A percentile compares a stretch with the other conserved stretches of the same genome.
Conservation (phyloP, 1,140 invertebrate species). For the Arion vulgaris region DNA sequence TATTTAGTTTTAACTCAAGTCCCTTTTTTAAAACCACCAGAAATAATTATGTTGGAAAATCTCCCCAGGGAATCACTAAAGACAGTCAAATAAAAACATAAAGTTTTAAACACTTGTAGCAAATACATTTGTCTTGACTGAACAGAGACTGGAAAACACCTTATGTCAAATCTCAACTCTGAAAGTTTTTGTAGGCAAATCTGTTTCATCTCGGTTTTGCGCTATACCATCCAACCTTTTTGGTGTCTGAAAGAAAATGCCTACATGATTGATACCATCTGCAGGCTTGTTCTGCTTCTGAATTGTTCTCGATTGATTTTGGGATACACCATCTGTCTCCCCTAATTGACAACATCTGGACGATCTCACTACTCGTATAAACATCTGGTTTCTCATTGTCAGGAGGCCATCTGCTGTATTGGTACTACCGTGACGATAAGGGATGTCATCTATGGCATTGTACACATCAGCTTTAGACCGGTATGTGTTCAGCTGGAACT, state of each 20-base stretch:
- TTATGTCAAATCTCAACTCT: conserved; percentile 13
- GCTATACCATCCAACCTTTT: conserved; percentile 25
- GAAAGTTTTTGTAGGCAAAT: conserved; percentile 7
- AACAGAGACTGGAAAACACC: conserved; percentile 1
- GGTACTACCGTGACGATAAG: conserved; percentile 14
- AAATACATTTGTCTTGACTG: too few species aligned
- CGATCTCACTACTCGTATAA: conserved; percentile 13
- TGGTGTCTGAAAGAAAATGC: conserved; percentile 14
- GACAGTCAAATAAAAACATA: too few species aligned
- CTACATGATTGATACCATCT: conserved; percentile 16
- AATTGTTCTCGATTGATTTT: conserved; percentile 26
- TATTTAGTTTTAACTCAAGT: too few species aligned
- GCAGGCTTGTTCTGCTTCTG: conserved; percentile 25
- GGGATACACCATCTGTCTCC: conserved; percentile 26
- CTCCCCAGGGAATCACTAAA: too few species aligned
- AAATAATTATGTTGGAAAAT: too few species aligned
- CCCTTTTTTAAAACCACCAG: too few species aligned
- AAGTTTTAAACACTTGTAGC: too few species aligned
- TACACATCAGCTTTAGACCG: conserved; percentile 7
- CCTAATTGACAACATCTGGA: conserved; percentile 18
- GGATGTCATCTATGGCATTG: conserved; percentile 17
- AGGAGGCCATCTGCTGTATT: conserved; percentile 13
- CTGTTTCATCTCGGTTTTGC: conserved; percentile 7
- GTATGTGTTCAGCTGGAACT: conserved; percentile 20
- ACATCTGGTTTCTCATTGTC: conserved; percentile 16